These are phyloP conservation scores for Eulithis prunata DNA, from an alignment of 2,888 invertebrate species.

Conservation along the genomic window DNA sequence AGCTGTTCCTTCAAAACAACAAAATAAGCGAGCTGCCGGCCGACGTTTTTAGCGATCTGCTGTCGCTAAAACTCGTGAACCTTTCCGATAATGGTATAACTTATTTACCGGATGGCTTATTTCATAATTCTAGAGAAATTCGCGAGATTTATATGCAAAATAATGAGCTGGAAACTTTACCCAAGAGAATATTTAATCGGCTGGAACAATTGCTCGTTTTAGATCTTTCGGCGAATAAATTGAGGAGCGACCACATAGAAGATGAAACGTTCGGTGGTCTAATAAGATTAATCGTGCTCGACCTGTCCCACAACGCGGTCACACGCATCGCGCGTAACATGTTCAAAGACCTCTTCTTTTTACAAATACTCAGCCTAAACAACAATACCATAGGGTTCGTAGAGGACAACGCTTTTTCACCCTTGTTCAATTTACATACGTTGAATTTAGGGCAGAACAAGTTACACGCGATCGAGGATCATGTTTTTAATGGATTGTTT, in stretches of 20 bases:
- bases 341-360: slow-evolving; percentile 94
- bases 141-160: slow-evolving; percentile 93
- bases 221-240: slow-evolving; percentile 93
- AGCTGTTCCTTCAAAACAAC: slow-evolving; percentile 92
- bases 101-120: slow-evolving; percentile 91
- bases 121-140: slow-evolving; percentile 91
- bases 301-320: slow-evolving; percentile 92
- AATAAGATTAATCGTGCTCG: slow-evolving; percentile 93
- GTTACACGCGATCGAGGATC: slow-evolving; percentile 90
- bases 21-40: slow-evolving; percentile 90
- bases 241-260: slow-evolving; percentile 93
- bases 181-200: slow-evolving; percentile 92
- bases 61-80: slow-evolving; percentile 92
- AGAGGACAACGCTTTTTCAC: slow-evolving; percentile 93
- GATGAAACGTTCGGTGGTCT: slow-evolving; percentile 94
- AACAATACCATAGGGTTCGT: slow-evolving; percentile 94
- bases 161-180: slow-evolving; percentile 93
- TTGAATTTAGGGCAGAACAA: slow-evolving; percentile 95
- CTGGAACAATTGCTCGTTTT: slow-evolving; percentile 93
- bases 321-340: slow-evolving; percentile 91
- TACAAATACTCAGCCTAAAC: slow-evolving; percentile 93
- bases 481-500: slow-evolving; percentile 92
- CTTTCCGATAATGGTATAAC: slow-evolving; percentile 93
- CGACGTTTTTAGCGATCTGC: slow-evolving; percentile 91
- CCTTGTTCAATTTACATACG: slow-evolving; percentile 94